phyloP scores from a whole-genome alignment of 2,888 invertebrate genomes.

The Drosophila basisetae region DNA sequence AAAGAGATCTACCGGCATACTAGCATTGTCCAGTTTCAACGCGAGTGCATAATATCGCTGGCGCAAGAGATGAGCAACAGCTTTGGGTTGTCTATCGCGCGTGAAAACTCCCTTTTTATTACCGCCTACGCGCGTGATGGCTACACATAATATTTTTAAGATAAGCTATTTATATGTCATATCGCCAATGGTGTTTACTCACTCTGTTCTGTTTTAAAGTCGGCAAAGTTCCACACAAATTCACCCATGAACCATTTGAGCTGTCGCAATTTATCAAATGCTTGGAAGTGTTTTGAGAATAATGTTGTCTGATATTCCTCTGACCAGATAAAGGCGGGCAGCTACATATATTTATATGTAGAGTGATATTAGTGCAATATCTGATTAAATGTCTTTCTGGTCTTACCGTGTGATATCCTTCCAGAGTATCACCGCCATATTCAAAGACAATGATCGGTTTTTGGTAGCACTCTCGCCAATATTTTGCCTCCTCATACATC shows the following conservation, averaged over 20 bases:
- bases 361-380: not conserved
- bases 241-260: slow-evolving; percentile 96
- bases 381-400: not conserved
- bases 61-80: slow-evolving; percentile 92
- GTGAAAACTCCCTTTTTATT: slow-evolving; percentile 97
- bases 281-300: slow-evolving; percentile 94
- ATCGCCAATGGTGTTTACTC: slow-evolving; percentile 67
- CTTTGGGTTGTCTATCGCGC: slow-evolving; percentile 95
- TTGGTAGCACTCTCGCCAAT: slow-evolving; percentile 92
- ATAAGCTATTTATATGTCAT: not conserved
- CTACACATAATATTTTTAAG: slow-evolving; percentile 84
- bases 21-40: slow-evolving; percentile 87
- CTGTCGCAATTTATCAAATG: slow-evolving; percentile 92
- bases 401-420: slow-evolving; percentile 94
- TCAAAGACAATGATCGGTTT: slow-evolving; percentile 97
- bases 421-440: slow-evolving; percentile 97
- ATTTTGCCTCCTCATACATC: slow-evolving; percentile 90
- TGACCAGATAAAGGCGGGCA: slow-evolving; percentile 94
- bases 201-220: slow-evolving; percentile 98
- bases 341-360: slow-evolving; percentile 85
- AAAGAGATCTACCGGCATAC: slow-evolving; percentile 87
- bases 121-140: slow-evolving; percentile 90
- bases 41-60: slow-evolving; percentile 91
- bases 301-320: slow-evolving; percentile 97
- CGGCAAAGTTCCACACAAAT: slow-evolving; percentile 99